A percentile compares a stretch with the other conserved stretches of the same genome.
phyloP scores from a whole-genome alignment of 2,888 invertebrate genomes.

The Erynnis tages region DNA sequence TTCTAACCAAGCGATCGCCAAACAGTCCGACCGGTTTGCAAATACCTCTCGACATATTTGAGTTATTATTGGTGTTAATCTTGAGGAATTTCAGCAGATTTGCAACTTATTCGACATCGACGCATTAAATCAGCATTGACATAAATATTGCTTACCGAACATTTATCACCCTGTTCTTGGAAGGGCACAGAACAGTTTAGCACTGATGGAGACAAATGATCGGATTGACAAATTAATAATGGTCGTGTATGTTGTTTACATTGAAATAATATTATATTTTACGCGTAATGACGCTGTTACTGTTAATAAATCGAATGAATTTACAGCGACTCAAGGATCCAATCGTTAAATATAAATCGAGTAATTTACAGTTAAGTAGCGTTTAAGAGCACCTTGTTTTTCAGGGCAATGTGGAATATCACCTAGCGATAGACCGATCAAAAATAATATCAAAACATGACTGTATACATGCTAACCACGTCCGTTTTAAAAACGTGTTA shows the following conservation, averaged over 20 bases:
- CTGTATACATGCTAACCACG: too few species aligned
- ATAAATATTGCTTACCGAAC: slow-evolving; percentile 17
- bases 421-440: too few species aligned
- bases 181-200: slow-evolving; percentile 8
- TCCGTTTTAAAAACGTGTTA: too few species aligned
- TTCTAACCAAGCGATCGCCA: neutral
- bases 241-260: neutral
- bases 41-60: slow-evolving; percentile 11
- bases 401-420: too few species aligned
- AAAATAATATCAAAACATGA: too few species aligned
- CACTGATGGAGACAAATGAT: slow-evolving; percentile 18
- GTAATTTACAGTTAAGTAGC: too few species aligned
- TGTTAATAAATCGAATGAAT: too few species aligned
- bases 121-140: slow-evolving; percentile 26
- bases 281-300: too few species aligned
- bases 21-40: slow-evolving; percentile 10
- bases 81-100: slow-evolving; percentile 16
- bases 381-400: too few species aligned
- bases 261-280: neutral
- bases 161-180: slow-evolving; percentile 16
- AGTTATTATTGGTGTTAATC: slow-evolving; percentile 17
- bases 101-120: slow-evolving; percentile 16
- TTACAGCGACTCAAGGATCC: too few species aligned
- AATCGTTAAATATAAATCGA: too few species aligned
- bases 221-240: slow-evolving; percentile 12